Evolutionary conservation across 2,888 invertebrate genomes (phyloP), one percentile per base, ranked within the genome.

Genomic region (Lomographa bimaculata): DNA sequence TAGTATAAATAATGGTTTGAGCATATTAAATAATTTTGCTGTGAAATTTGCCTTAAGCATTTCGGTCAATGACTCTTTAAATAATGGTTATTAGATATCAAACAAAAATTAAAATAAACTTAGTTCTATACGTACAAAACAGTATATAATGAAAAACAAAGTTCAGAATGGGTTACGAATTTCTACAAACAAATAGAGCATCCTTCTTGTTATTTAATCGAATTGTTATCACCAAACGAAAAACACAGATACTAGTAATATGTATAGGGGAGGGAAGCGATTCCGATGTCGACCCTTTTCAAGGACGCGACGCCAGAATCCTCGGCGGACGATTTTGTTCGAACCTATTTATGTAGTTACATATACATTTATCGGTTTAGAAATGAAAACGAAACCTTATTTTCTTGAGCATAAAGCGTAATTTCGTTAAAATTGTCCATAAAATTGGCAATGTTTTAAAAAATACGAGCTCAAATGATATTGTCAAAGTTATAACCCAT

Each of bases 261-360:
- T 50, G 43, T 54, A 50, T 50, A 52, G 51, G 39, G 50, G 50
- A 57, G 53, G 51, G 53, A 61, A 68, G 57, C 61, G 54, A 57
- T 64, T 60, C 56, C 39, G 49, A 56, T 61, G 61, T 64, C 60
- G 53, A 68, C 67, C 71, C 68, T 70, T 70, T 67, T 67, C 66
- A 65, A 63, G 63, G 63, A 57, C 55, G 60, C 39, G 63, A 57
- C 55, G 60, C 39, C 49, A 46, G 57, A 65, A 66, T 62, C 60
- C 63, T 64, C 57, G 24, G 49, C 50, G 60, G 58, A 54, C 44
- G 53, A 59, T 48, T 57, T 54, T 54, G 53, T 44, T 45, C 46
- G 34, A 40, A 34, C 49, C 40, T 47, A 50, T 49, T 50, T 49
- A 45, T 51, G 41, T 49, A 52, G 43, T 49, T 49, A 46, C 42